A percentile compares a stretch with the other conserved stretches of the same genome.
Conservation (phyloP, 2,888 invertebrate species). For the Nebria salina region DNA sequence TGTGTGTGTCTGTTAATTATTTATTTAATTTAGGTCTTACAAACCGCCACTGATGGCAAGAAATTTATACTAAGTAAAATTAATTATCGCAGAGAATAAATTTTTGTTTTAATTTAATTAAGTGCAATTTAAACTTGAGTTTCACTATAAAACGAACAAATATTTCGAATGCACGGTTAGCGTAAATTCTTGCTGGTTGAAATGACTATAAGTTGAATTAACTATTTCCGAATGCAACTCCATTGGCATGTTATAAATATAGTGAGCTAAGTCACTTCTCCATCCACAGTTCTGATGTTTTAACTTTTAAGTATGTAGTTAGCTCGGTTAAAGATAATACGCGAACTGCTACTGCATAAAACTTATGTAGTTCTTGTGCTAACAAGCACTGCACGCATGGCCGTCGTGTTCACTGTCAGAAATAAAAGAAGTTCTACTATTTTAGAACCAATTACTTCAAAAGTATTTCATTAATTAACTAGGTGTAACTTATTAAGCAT, state of each 20-base stretch:
- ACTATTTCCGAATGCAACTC: neutral
- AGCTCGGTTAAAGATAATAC: neutral
- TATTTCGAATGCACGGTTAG: too few relatives aligned
- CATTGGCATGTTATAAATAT: neutral
- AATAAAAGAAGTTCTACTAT: conserved; percentile 33
- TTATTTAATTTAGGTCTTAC: too few relatives aligned
- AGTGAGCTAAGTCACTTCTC: neutral
- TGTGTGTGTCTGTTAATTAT: too few relatives aligned
- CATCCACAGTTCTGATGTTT: neutral
- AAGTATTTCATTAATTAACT: conserved; percentile 45
- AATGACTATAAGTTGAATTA: neutral
- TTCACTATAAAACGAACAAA: too few relatives aligned
- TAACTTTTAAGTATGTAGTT: neutral
- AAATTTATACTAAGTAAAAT: too few relatives aligned
- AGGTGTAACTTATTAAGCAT: conserved; percentile 19
- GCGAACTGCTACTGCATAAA: conserved; percentile 1
- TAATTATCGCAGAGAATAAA: too few relatives aligned
- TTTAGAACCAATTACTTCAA: conserved; percentile 43
- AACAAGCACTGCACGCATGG: conserved; percentile 24
- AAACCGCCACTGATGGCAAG: too few relatives aligned
- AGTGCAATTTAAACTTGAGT: too few relatives aligned
- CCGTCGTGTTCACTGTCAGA: conserved; percentile 30
- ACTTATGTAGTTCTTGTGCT: conserved; percentile 17
- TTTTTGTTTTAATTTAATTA: too few relatives aligned
- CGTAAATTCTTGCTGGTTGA: neutral